Percentiles rank a stretch among this genome's conserved stretches.
Conservation (phyloP, 2,797 vertebrate species). For the Lagorchestes hirsutus region DNA sequence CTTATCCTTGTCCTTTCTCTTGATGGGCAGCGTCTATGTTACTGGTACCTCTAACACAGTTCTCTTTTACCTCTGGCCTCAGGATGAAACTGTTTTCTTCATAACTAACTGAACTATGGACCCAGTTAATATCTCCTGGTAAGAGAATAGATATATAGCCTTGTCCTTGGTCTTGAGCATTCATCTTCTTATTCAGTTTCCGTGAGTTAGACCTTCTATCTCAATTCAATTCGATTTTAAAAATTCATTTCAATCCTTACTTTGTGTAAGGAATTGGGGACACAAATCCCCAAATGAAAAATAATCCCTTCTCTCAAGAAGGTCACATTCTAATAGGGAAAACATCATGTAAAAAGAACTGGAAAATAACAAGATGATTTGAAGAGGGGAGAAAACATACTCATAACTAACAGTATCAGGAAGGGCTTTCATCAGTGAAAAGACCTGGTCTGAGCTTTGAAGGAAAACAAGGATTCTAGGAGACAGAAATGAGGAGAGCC, state of each 20-base stretch:
- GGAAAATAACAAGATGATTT: background rate
- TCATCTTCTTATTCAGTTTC: background rate
- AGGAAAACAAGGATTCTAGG: background rate
- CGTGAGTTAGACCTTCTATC: background rate
- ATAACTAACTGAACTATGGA: background rate
- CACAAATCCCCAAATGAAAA: background rate
- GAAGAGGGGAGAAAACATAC: background rate
- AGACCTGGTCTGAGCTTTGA: background rate
- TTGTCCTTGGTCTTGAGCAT: background rate
- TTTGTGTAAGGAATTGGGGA: background rate
- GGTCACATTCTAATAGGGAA: background rate
- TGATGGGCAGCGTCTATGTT: background rate
- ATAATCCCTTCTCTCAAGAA: background rate
- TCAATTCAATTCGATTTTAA: background rate
- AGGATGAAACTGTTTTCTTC: background rate
- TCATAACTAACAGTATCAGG: background rate
- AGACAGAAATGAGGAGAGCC: background rate
- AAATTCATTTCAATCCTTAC: background rate
- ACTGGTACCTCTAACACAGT: background rate
- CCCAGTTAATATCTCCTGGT: background rate
- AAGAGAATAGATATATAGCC: background rate
- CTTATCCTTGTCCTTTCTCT: background rate
- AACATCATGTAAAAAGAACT: background rate
- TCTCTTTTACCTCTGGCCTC: background rate
- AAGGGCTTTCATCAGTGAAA: background rate